phyloP scores from a whole-genome alignment of 2,113 vertebrate species.

The Bos taurus region ARS-UCD2.0 NC_037352.1:37507501-37508000 shows the following conservation, averaged over 20 bases:
- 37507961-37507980: not conserved
- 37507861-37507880: not conserved
- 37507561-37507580: not conserved
- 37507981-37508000: not conserved
- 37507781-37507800: not conserved
- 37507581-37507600: not conserved
- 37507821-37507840: not conserved
- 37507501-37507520: not conserved
- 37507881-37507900: not conserved
- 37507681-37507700: not conserved
- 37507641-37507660: not conserved
- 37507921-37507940: not conserved
- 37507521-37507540: not conserved
- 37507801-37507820: not conserved
- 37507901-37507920: not conserved
- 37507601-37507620: not conserved
- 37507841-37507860: not conserved
- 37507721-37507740: not conserved
- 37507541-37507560: not conserved
- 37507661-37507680: rapidly evolving
- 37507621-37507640: not conserved
- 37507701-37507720: not conserved
- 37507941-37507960: not conserved
- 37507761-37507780: rapidly evolving
- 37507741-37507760: not conserved